Evolutionary conservation across 2,113 vertebrate species (phyloP).

Genomic region (Marcusenius ussheri): DNA sequence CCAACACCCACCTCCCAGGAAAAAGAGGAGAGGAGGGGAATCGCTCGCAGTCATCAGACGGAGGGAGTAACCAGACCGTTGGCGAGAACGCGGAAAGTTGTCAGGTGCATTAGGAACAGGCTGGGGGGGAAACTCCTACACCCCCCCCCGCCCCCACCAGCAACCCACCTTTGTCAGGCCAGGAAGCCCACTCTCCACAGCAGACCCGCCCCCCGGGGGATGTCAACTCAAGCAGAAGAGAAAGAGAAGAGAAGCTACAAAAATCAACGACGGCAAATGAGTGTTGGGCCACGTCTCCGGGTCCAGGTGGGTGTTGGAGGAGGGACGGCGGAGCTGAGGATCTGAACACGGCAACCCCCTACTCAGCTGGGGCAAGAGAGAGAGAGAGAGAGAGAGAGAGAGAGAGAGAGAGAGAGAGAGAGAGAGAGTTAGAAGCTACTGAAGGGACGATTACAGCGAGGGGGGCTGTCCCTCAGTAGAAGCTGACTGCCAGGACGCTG

Average conservation of each 20-base stretch:
- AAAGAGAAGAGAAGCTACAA: background rate
- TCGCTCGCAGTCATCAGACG: slow-evolving; percentile 17
- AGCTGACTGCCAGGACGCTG: slow-evolving; percentile 37
- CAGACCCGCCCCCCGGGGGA: slow-evolving; percentile 51
- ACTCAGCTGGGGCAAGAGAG: background rate
- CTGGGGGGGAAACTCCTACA: background rate
- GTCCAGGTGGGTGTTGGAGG: background rate
- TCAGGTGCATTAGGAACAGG: background rate
- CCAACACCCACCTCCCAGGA: background rate
- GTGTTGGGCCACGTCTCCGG: background rate
- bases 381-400: background rate
- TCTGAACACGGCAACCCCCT: background rate
- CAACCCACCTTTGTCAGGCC: background rate
- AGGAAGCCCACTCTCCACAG: slow-evolving; percentile 42
- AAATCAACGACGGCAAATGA: background rate
- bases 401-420: background rate
- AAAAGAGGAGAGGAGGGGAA: slow-evolving; percentile 31
- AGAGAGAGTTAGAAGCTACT: slow-evolving; percentile 24
- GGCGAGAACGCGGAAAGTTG: background rate
- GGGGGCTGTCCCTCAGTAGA: slow-evolving; percentile 42
- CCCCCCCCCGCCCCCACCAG: background rate
- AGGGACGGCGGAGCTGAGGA: background rate
- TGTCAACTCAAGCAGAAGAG: slow-evolving; percentile 47
- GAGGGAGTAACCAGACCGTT: slow-evolving; percentile 1
- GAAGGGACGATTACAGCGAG: slow-evolving; percentile 27